Conservation (phyloP, 2,113 vertebrate species). For the Jacana jacana region DNA sequence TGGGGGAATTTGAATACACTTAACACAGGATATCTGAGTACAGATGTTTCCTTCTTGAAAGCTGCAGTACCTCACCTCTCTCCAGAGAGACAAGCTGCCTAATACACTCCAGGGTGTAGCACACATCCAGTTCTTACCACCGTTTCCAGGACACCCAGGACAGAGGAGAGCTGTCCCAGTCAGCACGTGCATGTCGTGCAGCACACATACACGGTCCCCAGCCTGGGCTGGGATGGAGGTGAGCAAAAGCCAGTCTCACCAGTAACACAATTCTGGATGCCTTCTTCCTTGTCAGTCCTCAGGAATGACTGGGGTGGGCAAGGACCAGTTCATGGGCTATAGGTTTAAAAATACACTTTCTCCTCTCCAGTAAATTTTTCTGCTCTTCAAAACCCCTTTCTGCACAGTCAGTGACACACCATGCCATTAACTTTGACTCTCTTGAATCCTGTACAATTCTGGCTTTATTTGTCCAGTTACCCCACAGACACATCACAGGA, state of each 20-base stretch:
- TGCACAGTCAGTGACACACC: background rate
- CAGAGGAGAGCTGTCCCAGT: background rate
- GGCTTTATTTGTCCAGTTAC: background rate
- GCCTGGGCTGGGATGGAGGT: no score
- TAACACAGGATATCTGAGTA: background rate
- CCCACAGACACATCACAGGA: no score
- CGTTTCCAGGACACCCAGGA: background rate
- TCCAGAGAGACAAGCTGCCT: background rate
- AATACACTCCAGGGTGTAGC: background rate
- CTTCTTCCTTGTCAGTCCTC: background rate
- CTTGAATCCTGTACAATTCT: background rate
- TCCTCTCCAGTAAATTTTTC: background rate
- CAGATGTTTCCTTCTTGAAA: background rate
- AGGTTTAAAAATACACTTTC: background rate
- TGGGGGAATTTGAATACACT: background rate
- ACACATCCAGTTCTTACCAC: background rate
- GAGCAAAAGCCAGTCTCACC: background rate
- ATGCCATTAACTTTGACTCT: no score
- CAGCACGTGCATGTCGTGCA: no score
- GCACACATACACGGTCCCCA: rapidly evolving
- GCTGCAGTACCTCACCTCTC: background rate
- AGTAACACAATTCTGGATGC: background rate
- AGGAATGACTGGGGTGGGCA: background rate
- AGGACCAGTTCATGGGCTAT: rapidly evolving
- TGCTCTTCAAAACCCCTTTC: background rate